These are phyloP conservation scores for Rhagologus leucostigma DNA, from an alignment of 2,113 vertebrate genomes.

Conservation along the genomic window DNA sequence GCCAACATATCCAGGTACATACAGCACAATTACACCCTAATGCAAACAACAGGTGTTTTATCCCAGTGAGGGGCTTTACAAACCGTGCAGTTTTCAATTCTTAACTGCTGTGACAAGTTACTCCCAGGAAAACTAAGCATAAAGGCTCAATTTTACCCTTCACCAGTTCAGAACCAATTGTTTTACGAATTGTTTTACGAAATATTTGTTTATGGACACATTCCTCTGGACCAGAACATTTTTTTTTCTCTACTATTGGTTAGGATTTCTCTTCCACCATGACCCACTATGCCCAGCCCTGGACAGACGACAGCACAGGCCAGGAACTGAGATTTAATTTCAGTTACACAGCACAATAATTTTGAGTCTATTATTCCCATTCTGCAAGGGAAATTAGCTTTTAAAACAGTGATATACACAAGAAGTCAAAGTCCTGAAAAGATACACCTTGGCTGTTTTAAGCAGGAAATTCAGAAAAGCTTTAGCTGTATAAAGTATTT, in stretches of 20 bases:
- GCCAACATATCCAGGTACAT: background rate
- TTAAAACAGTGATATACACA: background rate
- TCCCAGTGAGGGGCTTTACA: background rate
- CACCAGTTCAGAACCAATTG: slow-evolving; percentile 19
- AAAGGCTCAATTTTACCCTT: slow-evolving; percentile 38
- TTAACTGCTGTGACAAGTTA: background rate
- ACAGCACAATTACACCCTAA: background rate
- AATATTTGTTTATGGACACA: background rate
- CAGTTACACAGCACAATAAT: background rate
- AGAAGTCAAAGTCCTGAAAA: background rate
- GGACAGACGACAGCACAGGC: background rate
- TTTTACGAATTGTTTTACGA: slow-evolving; percentile 19
- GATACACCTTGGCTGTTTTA: background rate
- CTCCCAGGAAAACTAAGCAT: slow-evolving; percentile 11
- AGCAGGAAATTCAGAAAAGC: background rate
- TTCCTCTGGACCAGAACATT: background rate
- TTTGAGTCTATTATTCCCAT: background rate
- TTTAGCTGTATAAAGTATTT: background rate
- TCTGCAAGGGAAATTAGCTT: background rate
- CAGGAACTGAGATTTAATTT: background rate
- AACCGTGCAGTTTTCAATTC: background rate
- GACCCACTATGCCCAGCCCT: background rate
- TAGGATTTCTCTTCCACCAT: background rate
- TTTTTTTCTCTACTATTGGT: background rate
- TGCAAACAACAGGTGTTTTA: background rate